phyloP scores from a whole-genome alignment of 30 jellyfish, hydroid and myxozoan species.

The Cassiopea xamachana region DNA sequence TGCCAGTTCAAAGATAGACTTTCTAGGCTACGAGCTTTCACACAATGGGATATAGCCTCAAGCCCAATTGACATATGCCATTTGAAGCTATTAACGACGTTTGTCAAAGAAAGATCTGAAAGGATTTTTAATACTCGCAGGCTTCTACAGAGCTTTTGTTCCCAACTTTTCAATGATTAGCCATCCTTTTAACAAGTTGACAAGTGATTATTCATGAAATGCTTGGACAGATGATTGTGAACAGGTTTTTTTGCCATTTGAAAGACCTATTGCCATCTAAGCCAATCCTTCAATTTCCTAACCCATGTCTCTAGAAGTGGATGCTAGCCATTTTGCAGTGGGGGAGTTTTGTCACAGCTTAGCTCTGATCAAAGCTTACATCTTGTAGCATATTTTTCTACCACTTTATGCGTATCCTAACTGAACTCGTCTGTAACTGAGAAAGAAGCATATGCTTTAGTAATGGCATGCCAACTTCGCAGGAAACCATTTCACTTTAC shows the following conservation, averaged over 20 bases:
- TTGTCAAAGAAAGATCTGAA: constrained; percentile 25
- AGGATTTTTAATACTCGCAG: neutral
- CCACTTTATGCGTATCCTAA: neutral
- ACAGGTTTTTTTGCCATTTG: constrained; percentile 8
- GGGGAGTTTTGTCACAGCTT: constrained; percentile 29
- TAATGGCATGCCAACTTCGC: constrained; percentile 28
- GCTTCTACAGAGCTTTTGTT: neutral
- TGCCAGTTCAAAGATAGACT: neutral
- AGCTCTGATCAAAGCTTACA: constrained; percentile 4
- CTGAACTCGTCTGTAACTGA: constrained; percentile 41
- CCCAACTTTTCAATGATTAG: neutral
- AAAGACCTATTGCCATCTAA: constrained; percentile 28
- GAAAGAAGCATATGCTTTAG: constrained; percentile 46
- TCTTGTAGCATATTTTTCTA: constrained; percentile 32
- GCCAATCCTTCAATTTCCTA: constrained; percentile 20
- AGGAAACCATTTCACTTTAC: constrained; percentile 14
- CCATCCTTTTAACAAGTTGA: constrained; percentile 7
- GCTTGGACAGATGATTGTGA: constrained; percentile 16
- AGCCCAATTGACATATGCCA: constrained; percentile 31
- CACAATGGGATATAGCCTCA: constrained; percentile 32
- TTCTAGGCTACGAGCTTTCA: constrained; percentile 57
- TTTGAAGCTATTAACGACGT: constrained; percentile 9
- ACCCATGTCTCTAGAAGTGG: constrained; percentile 6
- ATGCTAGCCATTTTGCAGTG: constrained; percentile 36
- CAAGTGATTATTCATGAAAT: constrained; percentile 6